phyloP scores from a whole-genome alignment of 2,797 vertebrate genomes.

The Leptodon cayanensis region DNA sequence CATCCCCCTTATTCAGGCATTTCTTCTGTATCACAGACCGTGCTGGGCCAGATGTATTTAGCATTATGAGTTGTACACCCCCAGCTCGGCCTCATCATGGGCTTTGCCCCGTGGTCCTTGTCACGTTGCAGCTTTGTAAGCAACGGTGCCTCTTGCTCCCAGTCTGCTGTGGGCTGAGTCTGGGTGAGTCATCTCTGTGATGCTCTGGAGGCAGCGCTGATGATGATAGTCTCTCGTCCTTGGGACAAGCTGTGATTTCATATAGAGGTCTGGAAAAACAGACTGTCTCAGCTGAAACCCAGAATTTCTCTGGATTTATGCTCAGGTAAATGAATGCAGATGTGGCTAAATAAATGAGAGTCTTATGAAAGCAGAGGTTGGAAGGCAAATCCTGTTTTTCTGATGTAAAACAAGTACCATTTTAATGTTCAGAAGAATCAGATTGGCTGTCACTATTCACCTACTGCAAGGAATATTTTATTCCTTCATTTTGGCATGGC shows the following conservation, averaged over 20 bases:
- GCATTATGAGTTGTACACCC: not conserved
- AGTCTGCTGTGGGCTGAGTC: not conserved
- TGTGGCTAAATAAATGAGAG: not conserved
- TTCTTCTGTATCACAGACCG: accelerated
- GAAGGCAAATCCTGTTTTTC: not conserved
- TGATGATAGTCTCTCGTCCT: not conserved
- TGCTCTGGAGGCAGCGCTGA: not conserved
- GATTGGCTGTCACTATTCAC: not conserved
- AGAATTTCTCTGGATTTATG: not conserved
- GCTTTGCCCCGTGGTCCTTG: not conserved
- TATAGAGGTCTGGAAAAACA: not conserved
- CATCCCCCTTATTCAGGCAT: accelerated
- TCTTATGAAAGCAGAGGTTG: not conserved
- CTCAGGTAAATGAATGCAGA: not conserved
- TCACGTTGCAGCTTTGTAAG: not conserved
- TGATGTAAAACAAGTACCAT: not conserved
- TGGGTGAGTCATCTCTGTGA: not conserved
- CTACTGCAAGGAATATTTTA: not conserved
- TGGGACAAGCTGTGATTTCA: not conserved
- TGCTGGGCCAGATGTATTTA: not conserved
- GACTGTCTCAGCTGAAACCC: not conserved
- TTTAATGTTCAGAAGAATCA: not conserved
- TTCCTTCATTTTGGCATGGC: not conserved
- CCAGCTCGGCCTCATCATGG: accelerated
- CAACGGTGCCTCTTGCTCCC: not conserved